Base-by-base conservation (phyloP, 1,140 invertebrate genomes). In the Oncopodura yosiiana region DNA sequence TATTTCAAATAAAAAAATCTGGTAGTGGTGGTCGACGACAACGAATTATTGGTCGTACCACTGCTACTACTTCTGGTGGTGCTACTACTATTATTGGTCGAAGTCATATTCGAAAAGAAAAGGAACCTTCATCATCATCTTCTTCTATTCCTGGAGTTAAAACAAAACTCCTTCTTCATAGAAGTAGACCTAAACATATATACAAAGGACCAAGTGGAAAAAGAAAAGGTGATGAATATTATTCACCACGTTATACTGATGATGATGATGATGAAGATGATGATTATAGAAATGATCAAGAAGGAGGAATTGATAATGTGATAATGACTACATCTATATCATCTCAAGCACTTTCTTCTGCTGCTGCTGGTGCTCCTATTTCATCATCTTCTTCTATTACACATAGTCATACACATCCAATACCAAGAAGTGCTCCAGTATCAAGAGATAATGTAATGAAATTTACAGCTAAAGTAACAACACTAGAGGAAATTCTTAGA, bases 401-500 rank as follows among this genome's bases (percentile, higher is more conserved):
- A n/a, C 6, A 16, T 9, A 6, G 6, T 8, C 6, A 18, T 16
- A 6, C 14, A 6, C 8, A 41, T 9, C 5, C 38, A n/a, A 41
- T 6, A 16, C 6, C 16, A 8, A 8, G 6, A 16, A 5, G 6
- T 16, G 5, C 14, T 6, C 9, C 30, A 11, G 21, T 19, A 18
- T 3, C 3, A 4, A 21, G 26, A 30, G 38, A 43, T 19, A 56
- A 45, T 53, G 37, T 61, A 19, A 56, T 53, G 53, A 61, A 57
- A 53, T 48, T 61, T 34, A 42, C 50, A 37, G 56, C 62, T 6
- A 64, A 60, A 54, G 62, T 64, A 3, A 64, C 62, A 23, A 64
- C 62, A 4, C 30, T 61, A 11, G 62, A 64, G 36, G 62, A 64
- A 46, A 64, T 64, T 26, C 19, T 64, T 2, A 34, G 50, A 49